Base-by-base conservation (phyloP, 2,888 invertebrate genomes). In the Pyrrhia umbra region DNA sequence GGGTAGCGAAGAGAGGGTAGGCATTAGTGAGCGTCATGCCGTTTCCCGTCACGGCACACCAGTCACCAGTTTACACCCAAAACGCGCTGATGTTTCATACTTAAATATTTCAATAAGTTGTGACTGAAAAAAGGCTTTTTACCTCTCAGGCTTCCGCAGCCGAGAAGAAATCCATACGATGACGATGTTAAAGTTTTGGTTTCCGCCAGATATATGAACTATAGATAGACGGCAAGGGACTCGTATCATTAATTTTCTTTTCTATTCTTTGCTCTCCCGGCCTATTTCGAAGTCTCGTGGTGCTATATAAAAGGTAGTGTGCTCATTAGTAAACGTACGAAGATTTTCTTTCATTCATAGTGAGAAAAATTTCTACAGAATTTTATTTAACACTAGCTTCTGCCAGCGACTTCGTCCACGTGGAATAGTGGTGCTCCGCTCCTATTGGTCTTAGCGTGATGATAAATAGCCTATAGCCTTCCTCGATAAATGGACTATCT, bases 261-360 rank as follows among this genome's bases (percentile, higher is more conserved):
- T 13, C 23, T 27, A 42, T 57, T 54, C 25, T 45, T 15, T 8
- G 9, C 18, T 40, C 52, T 6, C 18, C 21, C 37, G 37, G 18
- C 52, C 51, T 52, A 52, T 57, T 47, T 39, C 15, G 43, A 65
- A 66, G 30, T 18, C 18, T 49, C 39, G 16, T 6, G 13, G 10
- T 18, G 5, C 30, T 39, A 39, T 37, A 20, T 25, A 18, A 40
- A 50, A 40, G 21, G 37, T 64, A 52, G 25, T 57, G 37, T 52
- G 42, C 73, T 68, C 74, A 66, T 69, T 69, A 69, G 67, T 40
- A 27, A 56, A 20, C 9, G 16, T 42, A 30, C 18, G 58, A 25
- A 16, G 21, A 52, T 72, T 42, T 34, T 66, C 9, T 18, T 37
- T 64, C 15, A 40, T 23, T 27, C 18, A 6, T 23, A 51, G 23